Conservation (phyloP, 2,888 invertebrate genomes). For the Laothoe populi region DNA sequence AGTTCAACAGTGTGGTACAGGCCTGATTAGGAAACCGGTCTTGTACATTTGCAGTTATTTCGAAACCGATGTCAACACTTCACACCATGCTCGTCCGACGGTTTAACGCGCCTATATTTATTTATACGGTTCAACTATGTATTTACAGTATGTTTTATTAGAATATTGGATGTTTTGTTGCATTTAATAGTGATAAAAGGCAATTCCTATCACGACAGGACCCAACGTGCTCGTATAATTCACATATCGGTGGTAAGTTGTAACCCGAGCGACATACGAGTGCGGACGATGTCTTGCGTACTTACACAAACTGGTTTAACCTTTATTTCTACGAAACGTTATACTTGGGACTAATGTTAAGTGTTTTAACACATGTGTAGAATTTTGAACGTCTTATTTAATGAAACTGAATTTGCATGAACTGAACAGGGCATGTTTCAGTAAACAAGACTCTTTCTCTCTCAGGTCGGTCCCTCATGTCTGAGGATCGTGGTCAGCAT, state of each 20-base stretch:
- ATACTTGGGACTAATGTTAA: constrained; percentile 8
- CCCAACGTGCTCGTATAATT: constrained; percentile 47
- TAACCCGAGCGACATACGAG: constrained; percentile 45
- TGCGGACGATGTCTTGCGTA: constrained; percentile 12
- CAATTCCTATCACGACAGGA: constrained; percentile 39
- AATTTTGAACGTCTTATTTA: constrained; percentile 8
- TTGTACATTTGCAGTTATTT: constrained; percentile 21
- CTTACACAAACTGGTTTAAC: constrained; percentile 21
- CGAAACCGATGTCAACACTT: constrained; percentile 23
- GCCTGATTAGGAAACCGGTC: constrained; percentile 15
- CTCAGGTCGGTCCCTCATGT: no score
- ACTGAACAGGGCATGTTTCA: not conserved
- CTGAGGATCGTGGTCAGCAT: no score
- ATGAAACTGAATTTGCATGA: constrained; percentile 1
- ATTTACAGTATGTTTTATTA: constrained; percentile 1
- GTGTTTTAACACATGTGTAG: constrained; percentile 11
- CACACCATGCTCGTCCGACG: constrained; percentile 15
- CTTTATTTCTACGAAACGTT: constrained; percentile 15
- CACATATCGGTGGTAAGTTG: constrained; percentile 52
- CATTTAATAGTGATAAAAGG: constrained; percentile 10
- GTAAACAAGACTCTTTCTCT: not conserved
- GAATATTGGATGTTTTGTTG: not conserved
- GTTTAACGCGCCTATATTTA: not conserved
- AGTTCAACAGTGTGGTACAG: constrained; percentile 15
- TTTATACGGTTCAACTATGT: not conserved